phyloP scores from a whole-genome alignment of 2,797 vertebrate species.

The Platyrinchus mystaceus region DNA sequence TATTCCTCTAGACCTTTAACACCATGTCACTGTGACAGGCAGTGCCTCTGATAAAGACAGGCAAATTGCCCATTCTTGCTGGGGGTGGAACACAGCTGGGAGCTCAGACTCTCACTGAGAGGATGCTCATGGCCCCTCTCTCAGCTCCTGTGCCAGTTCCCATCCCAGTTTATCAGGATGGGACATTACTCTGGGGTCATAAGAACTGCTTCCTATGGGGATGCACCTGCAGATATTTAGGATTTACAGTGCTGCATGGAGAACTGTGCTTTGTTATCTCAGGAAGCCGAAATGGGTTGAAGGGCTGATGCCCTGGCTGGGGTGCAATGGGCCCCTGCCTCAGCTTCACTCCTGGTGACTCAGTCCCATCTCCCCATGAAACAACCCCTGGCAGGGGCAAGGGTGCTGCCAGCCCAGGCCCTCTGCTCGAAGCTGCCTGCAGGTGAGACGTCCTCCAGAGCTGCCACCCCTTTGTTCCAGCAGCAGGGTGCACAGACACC shows the following conservation, averaged over 20 bases:
- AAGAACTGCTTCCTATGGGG: not conserved
- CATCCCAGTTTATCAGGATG: not conserved
- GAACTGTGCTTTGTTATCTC: too few species aligned
- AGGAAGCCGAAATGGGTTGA: not conserved
- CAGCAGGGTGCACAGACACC: not conserved
- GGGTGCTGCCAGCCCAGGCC: not conserved
- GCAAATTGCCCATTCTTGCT: not conserved
- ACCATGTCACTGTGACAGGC: not conserved
- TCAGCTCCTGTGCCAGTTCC: not conserved
- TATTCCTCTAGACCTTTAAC: not conserved
- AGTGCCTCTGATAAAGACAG: not conserved
- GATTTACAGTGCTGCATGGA: not conserved
- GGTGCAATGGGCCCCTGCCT: not conserved
- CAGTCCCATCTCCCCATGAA: not conserved
- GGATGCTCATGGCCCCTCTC: not conserved
- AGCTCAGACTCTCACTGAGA: not conserved
- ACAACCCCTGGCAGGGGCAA: not conserved
- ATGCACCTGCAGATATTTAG: not conserved
- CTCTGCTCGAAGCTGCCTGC: not conserved
- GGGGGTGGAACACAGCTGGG: not conserved
- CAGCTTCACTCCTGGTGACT: not conserved
- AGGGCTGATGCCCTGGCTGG: not conserved
- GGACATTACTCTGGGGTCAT: not conserved
- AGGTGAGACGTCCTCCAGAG: fast-evolving
- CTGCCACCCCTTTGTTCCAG: not conserved